These are phyloP conservation scores for Campodea augens DNA, from an alignment of 1,140 invertebrate species.

Conservation along the genomic window DNA sequence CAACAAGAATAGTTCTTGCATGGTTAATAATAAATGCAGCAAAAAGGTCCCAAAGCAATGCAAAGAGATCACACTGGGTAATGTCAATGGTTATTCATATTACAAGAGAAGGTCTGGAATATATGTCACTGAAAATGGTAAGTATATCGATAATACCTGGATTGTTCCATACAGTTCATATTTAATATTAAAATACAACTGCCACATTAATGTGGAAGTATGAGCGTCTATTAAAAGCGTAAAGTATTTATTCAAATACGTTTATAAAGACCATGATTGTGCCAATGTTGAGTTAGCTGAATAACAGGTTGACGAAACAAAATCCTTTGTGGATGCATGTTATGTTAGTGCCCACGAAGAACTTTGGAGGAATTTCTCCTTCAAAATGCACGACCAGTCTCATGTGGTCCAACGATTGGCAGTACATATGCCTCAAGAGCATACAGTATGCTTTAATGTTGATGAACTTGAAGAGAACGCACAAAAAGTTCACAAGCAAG, in stretches of 20 bases:
- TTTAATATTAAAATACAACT: constrained; percentile 1
- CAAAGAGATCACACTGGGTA: too few relatives aligned
- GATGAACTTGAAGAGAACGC: too few relatives aligned
- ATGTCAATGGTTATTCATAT: too few relatives aligned
- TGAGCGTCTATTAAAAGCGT: background rate
- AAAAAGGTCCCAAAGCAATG: too few relatives aligned
- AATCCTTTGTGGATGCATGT: background rate
- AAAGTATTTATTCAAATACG: background rate
- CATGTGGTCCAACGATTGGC: background rate
- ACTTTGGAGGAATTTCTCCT: background rate
- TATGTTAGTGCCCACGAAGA: background rate
- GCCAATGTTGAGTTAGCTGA: background rate
- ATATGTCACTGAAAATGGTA: too few relatives aligned
- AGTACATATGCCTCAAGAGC: background rate
- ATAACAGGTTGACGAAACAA: background rate
- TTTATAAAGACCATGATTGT: background rate
- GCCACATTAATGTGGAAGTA: constrained; percentile 1
- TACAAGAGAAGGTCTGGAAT: too few relatives aligned
- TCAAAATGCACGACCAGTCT: background rate
- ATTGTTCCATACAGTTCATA: constrained; percentile 4
- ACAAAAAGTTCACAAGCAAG: too few relatives aligned
- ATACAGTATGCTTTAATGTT: background rate
- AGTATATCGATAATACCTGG: constrained; percentile 3
- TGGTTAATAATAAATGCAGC: too few relatives aligned
- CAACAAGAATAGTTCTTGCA: too few relatives aligned